Percentiles rank a stretch among this genome's conserved stretches.
phyloP scores from a whole-genome alignment of 2,113 vertebrate genomes.

The Catagonus wagneri region DNA sequence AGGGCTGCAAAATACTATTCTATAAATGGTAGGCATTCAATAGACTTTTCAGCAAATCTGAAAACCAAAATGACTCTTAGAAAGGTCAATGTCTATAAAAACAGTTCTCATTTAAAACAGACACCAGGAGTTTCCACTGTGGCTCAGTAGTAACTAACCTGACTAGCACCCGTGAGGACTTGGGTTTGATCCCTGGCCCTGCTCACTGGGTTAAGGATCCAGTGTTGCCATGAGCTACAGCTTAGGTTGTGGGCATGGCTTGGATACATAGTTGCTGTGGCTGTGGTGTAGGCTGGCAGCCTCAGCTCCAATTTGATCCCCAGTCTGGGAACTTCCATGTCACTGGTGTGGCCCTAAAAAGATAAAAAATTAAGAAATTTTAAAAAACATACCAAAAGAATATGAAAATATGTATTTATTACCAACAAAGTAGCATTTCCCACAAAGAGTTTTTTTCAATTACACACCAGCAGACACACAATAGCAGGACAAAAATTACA shows the following conservation, averaged over 20 bases:
- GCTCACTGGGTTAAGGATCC: too few species aligned
- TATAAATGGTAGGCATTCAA: neutral
- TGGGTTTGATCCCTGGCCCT: too few species aligned
- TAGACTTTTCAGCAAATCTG: slow-evolving; percentile 18
- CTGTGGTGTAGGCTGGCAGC: too few species aligned
- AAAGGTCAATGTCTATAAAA: slow-evolving; percentile 36
- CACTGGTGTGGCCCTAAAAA: too few species aligned
- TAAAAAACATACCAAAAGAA: neutral
- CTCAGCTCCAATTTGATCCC: too few species aligned
- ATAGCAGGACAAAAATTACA: neutral
- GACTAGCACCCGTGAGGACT: too few species aligned
- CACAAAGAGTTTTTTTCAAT: slow-evolving; percentile 47
- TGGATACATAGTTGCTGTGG: too few species aligned
- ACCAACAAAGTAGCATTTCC: slow-evolving; percentile 61
- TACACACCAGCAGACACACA: neutral
- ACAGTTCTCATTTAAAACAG: slow-evolving; percentile 49
- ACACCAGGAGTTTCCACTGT: neutral
- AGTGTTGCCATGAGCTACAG: too few species aligned
- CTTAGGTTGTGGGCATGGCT: too few species aligned
- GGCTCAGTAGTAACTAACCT: too few species aligned
- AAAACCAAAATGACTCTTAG: slow-evolving; percentile 54
- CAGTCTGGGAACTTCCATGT: too few species aligned
- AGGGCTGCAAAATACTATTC: neutral
- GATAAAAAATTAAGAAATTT: too few species aligned
- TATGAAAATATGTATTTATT: slow-evolving; percentile 82